Conservation (phyloP, 2,113 vertebrate species). For the Antennarius striatus region DNA sequence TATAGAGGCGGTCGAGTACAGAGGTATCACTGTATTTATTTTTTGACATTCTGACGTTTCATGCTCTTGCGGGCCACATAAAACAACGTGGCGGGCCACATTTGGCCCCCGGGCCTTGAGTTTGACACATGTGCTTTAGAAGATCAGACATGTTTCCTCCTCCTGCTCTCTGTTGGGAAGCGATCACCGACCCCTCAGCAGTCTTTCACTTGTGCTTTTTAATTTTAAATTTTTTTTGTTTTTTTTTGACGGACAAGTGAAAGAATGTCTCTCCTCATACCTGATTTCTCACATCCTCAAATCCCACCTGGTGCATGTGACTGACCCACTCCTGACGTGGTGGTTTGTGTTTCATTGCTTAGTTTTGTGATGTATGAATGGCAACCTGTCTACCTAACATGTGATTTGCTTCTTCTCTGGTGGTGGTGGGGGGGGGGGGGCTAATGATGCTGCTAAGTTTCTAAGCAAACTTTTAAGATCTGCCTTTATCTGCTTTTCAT, state of each 20-base stretch:
- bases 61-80: no score
- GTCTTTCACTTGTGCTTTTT: constrained; percentile 46
- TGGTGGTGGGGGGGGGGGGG: no score
- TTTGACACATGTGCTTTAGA: no score
- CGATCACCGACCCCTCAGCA: constrained; percentile 25
- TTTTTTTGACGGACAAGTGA: constrained; percentile 22
- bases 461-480: not conserved
- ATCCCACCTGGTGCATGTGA: not conserved
- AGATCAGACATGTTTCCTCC: constrained; percentile 45
- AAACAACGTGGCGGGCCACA: no score
- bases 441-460: constrained; percentile 8
- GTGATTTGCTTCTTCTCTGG: constrained; percentile 10
- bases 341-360: not conserved
- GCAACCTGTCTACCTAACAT: not conserved
- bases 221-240: no score
- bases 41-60: no score
- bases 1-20: no score
- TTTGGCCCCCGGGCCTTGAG: no score
- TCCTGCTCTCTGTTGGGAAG: constrained; percentile 35
- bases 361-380: not conserved
- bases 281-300: constrained; percentile 14
- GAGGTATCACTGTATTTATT: no score
- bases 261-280: constrained; percentile 12
- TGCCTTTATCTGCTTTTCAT: constrained; percentile 10
- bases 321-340: constrained; percentile 6